phyloP scores from a whole-genome alignment of 2,888 invertebrate genomes.

The Myathropa florea region DNA sequence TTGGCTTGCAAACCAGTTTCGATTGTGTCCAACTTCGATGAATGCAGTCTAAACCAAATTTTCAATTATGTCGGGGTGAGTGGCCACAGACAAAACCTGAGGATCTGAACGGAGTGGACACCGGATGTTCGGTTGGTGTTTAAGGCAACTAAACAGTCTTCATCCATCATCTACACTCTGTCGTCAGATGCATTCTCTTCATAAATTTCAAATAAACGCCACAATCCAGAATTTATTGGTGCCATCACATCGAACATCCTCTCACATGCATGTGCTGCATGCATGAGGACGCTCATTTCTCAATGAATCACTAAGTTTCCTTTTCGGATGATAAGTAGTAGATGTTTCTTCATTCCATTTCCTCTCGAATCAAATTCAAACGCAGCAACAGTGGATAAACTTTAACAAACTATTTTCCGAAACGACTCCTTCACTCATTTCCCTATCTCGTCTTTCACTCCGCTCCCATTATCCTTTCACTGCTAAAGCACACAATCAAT shows the following conservation, averaged over 20 bases:
- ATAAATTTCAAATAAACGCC: background rate
- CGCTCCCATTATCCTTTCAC: background rate
- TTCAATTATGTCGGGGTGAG: background rate
- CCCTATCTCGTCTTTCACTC: background rate
- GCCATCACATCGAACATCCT: background rate
- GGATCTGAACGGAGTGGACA: too few relatives aligned
- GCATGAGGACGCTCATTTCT: background rate
- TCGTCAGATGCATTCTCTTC: background rate
- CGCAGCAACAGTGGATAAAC: background rate
- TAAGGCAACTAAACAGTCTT: background rate
- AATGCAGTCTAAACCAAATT: background rate
- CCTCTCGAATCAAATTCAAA: background rate
- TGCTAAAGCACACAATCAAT: conserved; percentile 1
- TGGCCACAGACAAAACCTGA: background rate
- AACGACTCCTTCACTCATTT: conserved; percentile 7
- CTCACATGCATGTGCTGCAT: too few relatives aligned
- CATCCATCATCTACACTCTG: background rate
- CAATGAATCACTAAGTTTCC: background rate
- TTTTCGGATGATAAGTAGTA: background rate
- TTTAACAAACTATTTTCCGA: conserved; percentile 37
- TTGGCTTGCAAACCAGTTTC: background rate
- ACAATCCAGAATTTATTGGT: background rate
- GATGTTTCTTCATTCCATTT: background rate
- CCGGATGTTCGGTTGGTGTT: too few relatives aligned
- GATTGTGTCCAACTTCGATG: background rate